Conservation (phyloP, 2,113 vertebrate genomes). For the Siphamia tubifer region DNA sequence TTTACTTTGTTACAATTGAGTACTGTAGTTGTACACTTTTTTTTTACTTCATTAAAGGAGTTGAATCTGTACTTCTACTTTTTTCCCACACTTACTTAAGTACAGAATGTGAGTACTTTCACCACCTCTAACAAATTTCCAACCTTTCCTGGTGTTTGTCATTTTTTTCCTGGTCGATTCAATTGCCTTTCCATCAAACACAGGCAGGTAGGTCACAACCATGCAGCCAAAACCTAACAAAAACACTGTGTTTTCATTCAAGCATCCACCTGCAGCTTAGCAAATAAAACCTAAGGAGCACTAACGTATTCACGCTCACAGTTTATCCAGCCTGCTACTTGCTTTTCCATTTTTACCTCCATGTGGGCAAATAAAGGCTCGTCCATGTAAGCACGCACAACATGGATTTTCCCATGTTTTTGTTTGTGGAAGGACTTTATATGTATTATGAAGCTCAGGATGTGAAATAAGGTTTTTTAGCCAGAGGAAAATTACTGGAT, state of each 20-base stretch:
- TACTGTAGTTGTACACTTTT: no score
- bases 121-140: neutral
- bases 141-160: constrained; percentile 7
- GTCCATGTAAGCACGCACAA: constrained; percentile 39
- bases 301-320: constrained; percentile 67
- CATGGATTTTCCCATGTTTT: constrained; percentile 71
- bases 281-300: constrained; percentile 58
- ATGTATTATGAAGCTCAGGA: constrained; percentile 42
- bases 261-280: constrained; percentile 69
- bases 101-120: no score
- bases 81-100: no score
- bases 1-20: no score
- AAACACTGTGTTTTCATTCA: constrained; percentile 55
- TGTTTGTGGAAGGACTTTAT: constrained; percentile 68
- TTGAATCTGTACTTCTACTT: no score
- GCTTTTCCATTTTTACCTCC: constrained; percentile 69
- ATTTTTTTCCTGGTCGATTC: constrained; percentile 16
- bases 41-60: no score
- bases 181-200: constrained; percentile 39
- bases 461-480: constrained; percentile 29
- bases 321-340: constrained; percentile 56
- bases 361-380: constrained; percentile 56
- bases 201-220: constrained; percentile 43
- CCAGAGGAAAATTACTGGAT: constrained; percentile 62
- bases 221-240: constrained; percentile 39